Conservation (phyloP, 2,797 vertebrate genomes). For the Nyctalus aviator region DNA sequence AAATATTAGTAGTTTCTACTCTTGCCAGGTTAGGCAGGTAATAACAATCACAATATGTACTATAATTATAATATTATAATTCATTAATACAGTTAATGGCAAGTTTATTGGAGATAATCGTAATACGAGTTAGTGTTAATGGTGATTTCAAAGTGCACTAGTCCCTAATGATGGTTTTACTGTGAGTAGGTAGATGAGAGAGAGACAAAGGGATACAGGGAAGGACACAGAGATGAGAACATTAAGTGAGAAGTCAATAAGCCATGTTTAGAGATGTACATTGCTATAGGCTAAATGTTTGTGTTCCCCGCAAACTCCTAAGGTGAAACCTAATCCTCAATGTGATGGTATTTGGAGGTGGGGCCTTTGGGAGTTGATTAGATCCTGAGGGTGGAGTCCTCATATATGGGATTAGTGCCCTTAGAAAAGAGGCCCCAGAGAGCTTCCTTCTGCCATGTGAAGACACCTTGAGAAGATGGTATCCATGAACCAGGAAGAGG, state of each 20-base stretch:
- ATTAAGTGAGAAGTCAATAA: not conserved
- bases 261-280: not conserved
- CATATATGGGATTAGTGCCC: not conserved
- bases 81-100: not conserved
- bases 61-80: not conserved
- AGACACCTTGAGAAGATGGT: not conserved
- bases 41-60: not conserved
- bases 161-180: not conserved
- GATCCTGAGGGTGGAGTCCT: not conserved
- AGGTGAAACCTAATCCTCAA: not conserved
- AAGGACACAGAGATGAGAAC: not conserved
- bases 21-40: not conserved
- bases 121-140: not conserved
- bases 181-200: not conserved
- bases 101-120: not conserved
- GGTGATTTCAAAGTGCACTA: slow-evolving; percentile 27
- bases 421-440: not conserved
- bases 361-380: not conserved
- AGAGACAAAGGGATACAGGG: not conserved
- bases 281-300: not conserved
- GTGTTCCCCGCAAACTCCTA: not conserved
- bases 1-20: not conserved
- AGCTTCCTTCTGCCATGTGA: not conserved
- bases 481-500: not conserved
- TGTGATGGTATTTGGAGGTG: not conserved